Evolutionary conservation across 2,797 vertebrate species (phyloP), one percentile per base, ranked within the genome.

Genomic region (Paguma larvata): DNA sequence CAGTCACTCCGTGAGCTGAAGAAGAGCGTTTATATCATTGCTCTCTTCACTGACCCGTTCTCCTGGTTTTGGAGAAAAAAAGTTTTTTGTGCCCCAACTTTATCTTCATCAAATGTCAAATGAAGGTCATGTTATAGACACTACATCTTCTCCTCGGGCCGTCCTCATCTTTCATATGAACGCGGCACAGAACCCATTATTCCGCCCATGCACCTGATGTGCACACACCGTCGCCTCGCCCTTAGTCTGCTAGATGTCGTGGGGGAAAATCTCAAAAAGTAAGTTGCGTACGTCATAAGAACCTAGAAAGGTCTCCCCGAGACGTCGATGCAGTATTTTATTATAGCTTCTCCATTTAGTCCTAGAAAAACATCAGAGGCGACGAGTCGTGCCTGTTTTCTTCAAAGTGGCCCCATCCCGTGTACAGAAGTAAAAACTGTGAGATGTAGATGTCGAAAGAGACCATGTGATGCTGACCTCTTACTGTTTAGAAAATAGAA

Each of bases 1-100:
- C 41, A n/a, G 3, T 95, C 63, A 86, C 51, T 95, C 38, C 62
- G 63, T 15, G n/a, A 93, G 25, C 68, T 79, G 27, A 73, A 46
- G 21, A 75, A 79, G 13, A 65, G 13, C 30, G 4, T 94, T 92
- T 94, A 5, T 88, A 41, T 44, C 63, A 73, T 56, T 94, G 78
- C 15, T 82, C 67, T 97, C 90, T 96, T 72, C 16, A 41, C 30
- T 88, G 53, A 83, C 27, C 56, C 91, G 6, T 80, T 96, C 95
- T 84, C 41, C 72, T 82, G 15, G 25, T 72, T 93, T 89, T n/a
- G 14, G 73, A 91, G 84, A 72, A 86, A 78, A 63, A 63, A 65
- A 16, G 6, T 38, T 67, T 46, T 59, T 59, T 34, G 27, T 90
- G n/a, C 6, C 8, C 85, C 79, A 68, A 56, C 12, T 94, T 84